A percentile compares a stretch with the other conserved stretches of the same genome.
phyloP scores from a whole-genome alignment of 2,113 vertebrate species.

The Emydura subglobosa region DNA sequence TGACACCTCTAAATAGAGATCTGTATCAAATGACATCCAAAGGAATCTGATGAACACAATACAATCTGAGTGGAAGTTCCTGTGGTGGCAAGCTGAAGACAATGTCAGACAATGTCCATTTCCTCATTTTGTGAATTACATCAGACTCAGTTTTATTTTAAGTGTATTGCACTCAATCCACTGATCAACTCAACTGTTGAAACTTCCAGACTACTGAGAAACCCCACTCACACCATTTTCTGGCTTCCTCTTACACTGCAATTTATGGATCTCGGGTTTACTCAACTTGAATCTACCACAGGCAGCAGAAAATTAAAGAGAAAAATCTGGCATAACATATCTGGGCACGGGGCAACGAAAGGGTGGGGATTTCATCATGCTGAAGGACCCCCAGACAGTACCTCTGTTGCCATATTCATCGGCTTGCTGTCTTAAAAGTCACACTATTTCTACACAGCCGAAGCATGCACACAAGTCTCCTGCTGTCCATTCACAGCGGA shows the following conservation, averaged over 20 bases:
- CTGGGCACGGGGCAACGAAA: not conserved
- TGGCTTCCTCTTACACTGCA: slow-evolving; percentile 52
- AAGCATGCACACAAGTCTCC: not conserved
- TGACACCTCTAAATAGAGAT: not conserved
- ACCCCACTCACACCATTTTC: not conserved
- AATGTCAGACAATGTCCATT: not conserved
- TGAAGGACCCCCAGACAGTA: not conserved
- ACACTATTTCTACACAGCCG: not conserved
- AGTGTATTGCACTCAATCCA: not conserved
- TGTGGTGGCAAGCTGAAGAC: not conserved
- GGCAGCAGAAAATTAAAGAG: not conserved
- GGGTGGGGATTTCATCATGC: not conserved
- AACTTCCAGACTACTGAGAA: slow-evolving; percentile 45
- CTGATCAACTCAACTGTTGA: not conserved
- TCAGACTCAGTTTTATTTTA: not conserved
- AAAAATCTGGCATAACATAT: not conserved
- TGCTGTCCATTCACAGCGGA: accelerated
- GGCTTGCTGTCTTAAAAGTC: not conserved
- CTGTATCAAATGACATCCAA: not conserved
- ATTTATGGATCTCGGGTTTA: slow-evolving; percentile 24
- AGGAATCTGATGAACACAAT: not conserved
- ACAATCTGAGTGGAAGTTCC: not conserved
- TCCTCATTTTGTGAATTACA: not conserved
- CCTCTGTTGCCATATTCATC: not conserved
- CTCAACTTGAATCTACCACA: not conserved